Base-by-base conservation (phyloP, 2,113 vertebrate species). In the Melierax canorus region DNA sequence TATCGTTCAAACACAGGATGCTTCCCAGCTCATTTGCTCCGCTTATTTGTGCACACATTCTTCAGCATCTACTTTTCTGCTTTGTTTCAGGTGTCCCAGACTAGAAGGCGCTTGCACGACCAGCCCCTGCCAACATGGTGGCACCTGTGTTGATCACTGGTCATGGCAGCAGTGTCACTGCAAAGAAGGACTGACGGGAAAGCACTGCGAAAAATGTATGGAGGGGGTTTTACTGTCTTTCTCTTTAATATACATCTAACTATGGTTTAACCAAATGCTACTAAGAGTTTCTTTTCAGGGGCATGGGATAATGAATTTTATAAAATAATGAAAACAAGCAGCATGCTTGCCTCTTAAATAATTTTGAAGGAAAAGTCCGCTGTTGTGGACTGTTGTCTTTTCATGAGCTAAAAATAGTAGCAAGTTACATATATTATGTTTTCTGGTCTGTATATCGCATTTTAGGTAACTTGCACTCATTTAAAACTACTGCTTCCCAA, bases 121-220 rank as follows among this genome's bases (percentile, higher is more conserved):
- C 58, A 99, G 83, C 94, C 98, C 99, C 79, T 99, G 99, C 96
- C 98, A 99, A 64, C 99, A 99, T 1, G 99, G 99, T 23, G 99
- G 99, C 79, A 99, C 98, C 18, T 99, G 99, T 81, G 87, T 99
- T 19, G 99, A 99, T 96, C 98, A 98, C 96, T 99, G 99, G 99
- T 99, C 99, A 0, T 99, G 99, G 99, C 99, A 99, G 95, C 99
- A 99, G 92, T 99, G 99, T 87, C 98, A 97, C 29, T 99, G 99
- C 78, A 97, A 93, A 50, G 99, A 99, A 18, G 99, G 99, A 48
- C 98, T 99, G 97, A 99, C 99, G 0, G 99, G 99, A 66, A 99
- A 98, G 73, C 98, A 98, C 98, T 99, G 99, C 86, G 99, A 99
- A 96, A 99, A 99, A 98, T 99, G 99, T 99, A 98, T 81, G 99